These are phyloP conservation scores for Rachycentron canadum DNA, from an alignment of 2,797 vertebrate species.

Conservation along the genomic window DNA sequence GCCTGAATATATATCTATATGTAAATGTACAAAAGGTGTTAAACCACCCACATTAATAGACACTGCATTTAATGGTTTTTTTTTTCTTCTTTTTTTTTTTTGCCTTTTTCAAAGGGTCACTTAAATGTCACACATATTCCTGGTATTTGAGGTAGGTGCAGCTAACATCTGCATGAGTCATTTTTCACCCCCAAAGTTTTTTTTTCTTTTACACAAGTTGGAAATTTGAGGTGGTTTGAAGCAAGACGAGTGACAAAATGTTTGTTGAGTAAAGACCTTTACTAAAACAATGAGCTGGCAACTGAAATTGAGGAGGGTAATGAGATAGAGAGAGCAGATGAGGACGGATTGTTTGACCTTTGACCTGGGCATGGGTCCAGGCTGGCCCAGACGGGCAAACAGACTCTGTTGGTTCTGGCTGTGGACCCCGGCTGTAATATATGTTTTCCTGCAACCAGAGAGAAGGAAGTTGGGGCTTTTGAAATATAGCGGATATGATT, in stretches of 20 bases:
- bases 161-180: neutral
- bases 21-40: neutral
- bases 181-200: neutral
- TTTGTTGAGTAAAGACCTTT: slow-evolving; percentile 5
- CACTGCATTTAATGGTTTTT: too few relatives aligned
- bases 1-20: neutral
- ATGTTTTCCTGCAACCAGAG: slow-evolving; percentile 72
- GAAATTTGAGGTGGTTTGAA: neutral
- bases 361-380: slow-evolving; percentile 68
- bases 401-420: slow-evolving; percentile 73
- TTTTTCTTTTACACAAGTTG: neutral
- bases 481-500: slow-evolving; percentile 57
- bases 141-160: accelerated
- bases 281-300: neutral
- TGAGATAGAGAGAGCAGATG: neutral
- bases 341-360: slow-evolving; percentile 61
- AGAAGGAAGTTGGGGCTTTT: slow-evolving; percentile 68
- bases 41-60: neutral
- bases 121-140: neutral
- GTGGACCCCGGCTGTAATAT: slow-evolving; percentile 58
- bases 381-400: slow-evolving; percentile 59
- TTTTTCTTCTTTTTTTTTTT: neutral
- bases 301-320: neutral
- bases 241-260: neutral
- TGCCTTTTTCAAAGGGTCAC: neutral